Conservation (phyloP, 1,140 invertebrate species). For the Drosophila melanogaster region DNA sequence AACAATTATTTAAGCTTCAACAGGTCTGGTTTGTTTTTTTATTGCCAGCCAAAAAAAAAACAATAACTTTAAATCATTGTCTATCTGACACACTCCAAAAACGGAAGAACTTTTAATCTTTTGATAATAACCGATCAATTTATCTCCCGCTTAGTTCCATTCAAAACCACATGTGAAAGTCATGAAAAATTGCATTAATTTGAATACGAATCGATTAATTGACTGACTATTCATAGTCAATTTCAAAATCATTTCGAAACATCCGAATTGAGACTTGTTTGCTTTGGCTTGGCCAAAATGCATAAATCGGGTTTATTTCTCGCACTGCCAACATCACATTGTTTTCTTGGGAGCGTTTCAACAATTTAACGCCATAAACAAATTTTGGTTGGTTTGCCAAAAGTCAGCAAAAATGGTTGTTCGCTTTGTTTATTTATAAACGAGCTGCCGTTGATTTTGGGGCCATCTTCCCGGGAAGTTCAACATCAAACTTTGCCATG, state of each 20-base stretch:
- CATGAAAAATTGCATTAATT: conserved; percentile 41
- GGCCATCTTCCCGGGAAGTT: conserved; percentile 32
- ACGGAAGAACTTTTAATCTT: conserved; percentile 29
- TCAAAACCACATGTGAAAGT: conserved; percentile 21
- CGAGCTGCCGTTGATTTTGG: conserved; percentile 20
- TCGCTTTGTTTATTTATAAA: conserved; percentile 30
- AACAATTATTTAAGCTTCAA: not conserved
- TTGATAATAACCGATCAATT: conserved; percentile 27
- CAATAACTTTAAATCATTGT: conserved; percentile 12
- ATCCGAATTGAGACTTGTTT: conserved; percentile 23
- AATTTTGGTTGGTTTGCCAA: conserved; percentile 20
- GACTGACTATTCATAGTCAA: conserved; percentile 31
- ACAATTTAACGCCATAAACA: conserved; percentile 39
- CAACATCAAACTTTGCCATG: conserved; percentile 32
- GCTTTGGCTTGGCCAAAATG: conserved; percentile 31
- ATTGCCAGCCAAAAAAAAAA: conserved; percentile 3
- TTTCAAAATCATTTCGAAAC: conserved; percentile 34
- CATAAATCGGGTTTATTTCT: conserved; percentile 24
- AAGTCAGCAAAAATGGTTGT: conserved; percentile 13
- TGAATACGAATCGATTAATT: conserved; percentile 38
- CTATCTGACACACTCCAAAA: conserved; percentile 11
- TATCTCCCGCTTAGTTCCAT: conserved; percentile 29
- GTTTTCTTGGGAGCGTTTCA: conserved; percentile 35
- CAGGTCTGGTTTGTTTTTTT: not conserved
- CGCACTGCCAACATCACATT: not conserved